Evolutionary conservation across 2,113 vertebrate species (phyloP).

Genomic region (Petrocephalus zakoni): DNA sequence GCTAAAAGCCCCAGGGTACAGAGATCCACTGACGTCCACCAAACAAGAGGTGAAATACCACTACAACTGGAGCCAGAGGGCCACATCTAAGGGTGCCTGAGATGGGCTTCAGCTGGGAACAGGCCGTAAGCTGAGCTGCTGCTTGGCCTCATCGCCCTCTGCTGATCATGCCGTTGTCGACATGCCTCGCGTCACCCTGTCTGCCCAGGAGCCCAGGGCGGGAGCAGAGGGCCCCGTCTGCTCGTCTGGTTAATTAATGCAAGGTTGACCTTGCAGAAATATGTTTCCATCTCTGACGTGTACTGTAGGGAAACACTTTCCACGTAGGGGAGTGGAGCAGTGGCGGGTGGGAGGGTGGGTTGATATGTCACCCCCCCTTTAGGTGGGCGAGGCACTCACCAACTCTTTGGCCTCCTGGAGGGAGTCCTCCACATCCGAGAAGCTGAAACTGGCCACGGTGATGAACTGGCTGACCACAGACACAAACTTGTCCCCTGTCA

Average conservation of each 20-base stretch:
- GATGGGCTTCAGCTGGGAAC: neutral
- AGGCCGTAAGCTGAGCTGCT: neutral
- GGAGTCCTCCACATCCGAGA: constrained; percentile 94
- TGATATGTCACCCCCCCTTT: neutral
- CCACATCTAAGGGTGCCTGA: neutral
- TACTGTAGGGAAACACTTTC: constrained; percentile 22
- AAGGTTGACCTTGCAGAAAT: neutral
- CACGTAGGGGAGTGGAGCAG: constrained; percentile 5
- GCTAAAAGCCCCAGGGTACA: neutral
- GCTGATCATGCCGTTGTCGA: neutral
- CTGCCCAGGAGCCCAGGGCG: neutral
- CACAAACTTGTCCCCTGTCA: constrained; percentile 88
- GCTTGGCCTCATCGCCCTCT: neutral
- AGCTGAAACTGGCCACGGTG: constrained; percentile 95
- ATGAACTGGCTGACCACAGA: constrained; percentile 97
- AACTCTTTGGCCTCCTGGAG: constrained; percentile 87
- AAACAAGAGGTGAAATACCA: neutral
- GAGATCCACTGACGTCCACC: neutral
- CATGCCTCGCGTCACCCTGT: neutral
- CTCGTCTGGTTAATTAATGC: neutral
- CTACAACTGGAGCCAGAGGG: neutral
- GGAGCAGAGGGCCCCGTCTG: neutral
- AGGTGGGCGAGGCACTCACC: constrained; percentile 59
- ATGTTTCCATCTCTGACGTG: neutral
- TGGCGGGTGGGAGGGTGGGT: neutral